phyloP scores from a whole-genome alignment of 2,888 invertebrate genomes.

The Diachrysia chrysitis region DNA sequence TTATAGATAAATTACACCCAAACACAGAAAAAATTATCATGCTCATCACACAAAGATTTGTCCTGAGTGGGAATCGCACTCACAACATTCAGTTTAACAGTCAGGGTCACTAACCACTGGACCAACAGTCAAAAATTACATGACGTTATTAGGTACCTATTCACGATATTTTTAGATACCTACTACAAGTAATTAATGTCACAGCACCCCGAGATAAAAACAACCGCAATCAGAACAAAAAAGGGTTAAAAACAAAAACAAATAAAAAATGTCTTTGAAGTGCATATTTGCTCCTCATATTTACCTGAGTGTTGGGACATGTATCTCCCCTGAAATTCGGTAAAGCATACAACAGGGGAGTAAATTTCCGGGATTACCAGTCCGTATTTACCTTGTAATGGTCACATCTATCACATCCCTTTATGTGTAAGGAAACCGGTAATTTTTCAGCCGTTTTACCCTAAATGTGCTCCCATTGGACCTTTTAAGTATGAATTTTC shows the following conservation, averaged over 20 bases:
- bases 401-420: conserved; percentile 55
- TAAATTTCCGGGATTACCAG: conserved; percentile 42
- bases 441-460: conserved; percentile 47
- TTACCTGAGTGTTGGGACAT: conserved; percentile 30
- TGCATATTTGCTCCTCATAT: conserved; percentile 37
- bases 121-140: too few relatives aligned
- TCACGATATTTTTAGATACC: too few relatives aligned
- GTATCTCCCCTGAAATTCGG: conserved; percentile 39
- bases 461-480: conserved; percentile 28
- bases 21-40: too few relatives aligned
- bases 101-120: too few relatives aligned
- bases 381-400: conserved; percentile 54
- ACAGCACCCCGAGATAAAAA: background rate
- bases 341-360: conserved; percentile 46
- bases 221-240: conserved; percentile 16
- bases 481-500: conserved; percentile 33
- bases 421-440: conserved; percentile 32
- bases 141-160: too few relatives aligned
- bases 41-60: too few relatives aligned
- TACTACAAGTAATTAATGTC: background rate
- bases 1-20: too few relatives aligned
- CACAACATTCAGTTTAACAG: too few relatives aligned
- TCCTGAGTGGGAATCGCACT: too few relatives aligned
- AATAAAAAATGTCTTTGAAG: conserved; percentile 32
- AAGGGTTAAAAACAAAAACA: conserved; percentile 13